Conservation (phyloP, 1,140 invertebrate genomes). For the Octopus sinensis region DNA sequence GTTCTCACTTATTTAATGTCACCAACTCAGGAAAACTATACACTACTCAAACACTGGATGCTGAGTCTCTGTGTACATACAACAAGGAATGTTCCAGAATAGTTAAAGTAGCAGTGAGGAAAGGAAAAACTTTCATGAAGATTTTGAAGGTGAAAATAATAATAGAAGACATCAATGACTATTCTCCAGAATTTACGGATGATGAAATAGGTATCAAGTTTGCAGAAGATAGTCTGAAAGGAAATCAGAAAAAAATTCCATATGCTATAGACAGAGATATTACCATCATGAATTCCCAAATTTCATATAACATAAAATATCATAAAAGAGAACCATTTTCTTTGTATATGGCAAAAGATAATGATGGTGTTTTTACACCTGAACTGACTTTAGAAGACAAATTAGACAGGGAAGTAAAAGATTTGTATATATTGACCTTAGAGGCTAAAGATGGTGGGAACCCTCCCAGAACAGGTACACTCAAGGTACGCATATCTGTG, state of each 20-base stretch:
- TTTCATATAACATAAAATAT: conserved; percentile 68
- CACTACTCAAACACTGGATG: conserved; percentile 25
- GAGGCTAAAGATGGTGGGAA: conserved; percentile 74
- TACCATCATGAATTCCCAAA: conserved; percentile 66
- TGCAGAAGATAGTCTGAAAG: conserved; percentile 32
- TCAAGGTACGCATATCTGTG: conserved; percentile 57
- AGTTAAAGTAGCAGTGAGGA: conserved; percentile 35
- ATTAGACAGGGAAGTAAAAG: conserved; percentile 79
- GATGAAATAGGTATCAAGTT: conserved; percentile 47
- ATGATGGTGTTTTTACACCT: no score
- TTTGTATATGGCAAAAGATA: neutral
- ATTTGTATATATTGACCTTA: conserved; percentile 81
- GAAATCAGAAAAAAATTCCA: conserved; percentile 25
- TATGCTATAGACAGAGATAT: conserved; percentile 73
- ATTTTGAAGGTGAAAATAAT: conserved; percentile 29
- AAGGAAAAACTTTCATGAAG: conserved; percentile 20
- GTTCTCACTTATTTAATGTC: conserved; percentile 67
- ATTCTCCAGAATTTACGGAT: conserved; percentile 64
- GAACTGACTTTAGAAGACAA: conserved; percentile 64
- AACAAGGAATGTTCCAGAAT: conserved; percentile 31
- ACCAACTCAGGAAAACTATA: conserved; percentile 82
- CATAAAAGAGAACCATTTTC: conserved; percentile 67
- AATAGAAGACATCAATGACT: conserved; percentile 84
- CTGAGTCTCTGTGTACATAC: conserved; percentile 41
- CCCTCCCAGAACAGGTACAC: conserved; percentile 73